Base-by-base conservation (phyloP, 2,113 vertebrate species). In the Cariama cristata region DNA sequence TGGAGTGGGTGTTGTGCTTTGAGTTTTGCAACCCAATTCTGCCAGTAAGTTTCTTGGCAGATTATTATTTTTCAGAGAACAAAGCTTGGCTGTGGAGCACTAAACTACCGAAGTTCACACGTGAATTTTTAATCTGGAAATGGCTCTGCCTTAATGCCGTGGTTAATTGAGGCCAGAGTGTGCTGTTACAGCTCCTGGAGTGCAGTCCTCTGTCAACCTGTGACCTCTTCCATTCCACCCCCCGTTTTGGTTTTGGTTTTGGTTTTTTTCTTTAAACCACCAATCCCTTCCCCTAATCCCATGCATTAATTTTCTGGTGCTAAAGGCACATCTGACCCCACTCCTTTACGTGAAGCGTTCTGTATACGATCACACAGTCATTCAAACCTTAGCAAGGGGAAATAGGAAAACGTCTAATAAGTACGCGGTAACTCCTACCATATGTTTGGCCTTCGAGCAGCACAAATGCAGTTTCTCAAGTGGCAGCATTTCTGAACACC, bases 361-460 rank as follows among this genome's bases (percentile, higher is more conserved):
- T 33, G 2, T 26, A 23, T 12, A 5, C 1, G 4, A 53, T 59
- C 42, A 4, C 4, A 2, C 26, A 33, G 42, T 27, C 4, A 1
- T 11, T 71, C 9, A 27, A 20, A 35, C 59, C 49, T 59, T 26
- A 32, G 86, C 59, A 42, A 50, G 56, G 69, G 26, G n/a, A 24
- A 76, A 38, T 0, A 55, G 27, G 19, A 22, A n/a, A 88, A 47
- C 49, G 4, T 26, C 35, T 64, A 18, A 18, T 13, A 14, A 73
- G 4, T 12, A 6, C 9, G 8, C 42, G 10, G 3, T 20, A 32
- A 81, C 33, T 94, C 74, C 66, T 35, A 28, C 79, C 59, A 3
- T 9, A 2, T 69, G 86, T 71, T 85, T 88, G 86, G 82, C 94
- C 82, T 79, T 45, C 3, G 7, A 85, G 69, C 52, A 82, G 60